These are phyloP conservation scores for Pleuronectes platessa DNA, from an alignment of 2,113 vertebrate genomes.

Conservation along the genomic window DNA sequence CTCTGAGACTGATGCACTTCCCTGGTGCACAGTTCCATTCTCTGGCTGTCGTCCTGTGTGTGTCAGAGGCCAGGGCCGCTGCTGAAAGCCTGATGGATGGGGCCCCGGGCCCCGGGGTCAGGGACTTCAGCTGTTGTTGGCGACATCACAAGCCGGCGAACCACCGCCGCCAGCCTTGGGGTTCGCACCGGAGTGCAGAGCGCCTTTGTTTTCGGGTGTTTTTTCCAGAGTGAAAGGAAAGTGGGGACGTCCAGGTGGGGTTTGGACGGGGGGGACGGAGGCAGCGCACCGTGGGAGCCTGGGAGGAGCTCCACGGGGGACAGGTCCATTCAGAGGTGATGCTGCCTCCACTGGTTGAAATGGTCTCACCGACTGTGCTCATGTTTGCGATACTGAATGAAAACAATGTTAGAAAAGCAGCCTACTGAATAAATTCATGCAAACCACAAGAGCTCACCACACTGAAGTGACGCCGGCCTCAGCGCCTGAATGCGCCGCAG, in stretches of 20 bases:
- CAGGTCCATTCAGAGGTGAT: not conserved
- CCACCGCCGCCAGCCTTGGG: slow-evolving; percentile 29
- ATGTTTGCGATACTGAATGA: not conserved
- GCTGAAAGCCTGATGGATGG: slow-evolving; percentile 77
- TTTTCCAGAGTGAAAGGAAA: slow-evolving; percentile 9
- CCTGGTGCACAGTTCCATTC: slow-evolving; percentile 48
- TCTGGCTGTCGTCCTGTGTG: slow-evolving; percentile 43
- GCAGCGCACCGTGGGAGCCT: not conserved
- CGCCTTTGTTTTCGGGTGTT: not conserved
- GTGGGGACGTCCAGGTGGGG: not conserved
- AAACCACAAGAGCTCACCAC: not conserved
- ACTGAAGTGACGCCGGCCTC: not conserved
- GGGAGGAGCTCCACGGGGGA: not conserved
- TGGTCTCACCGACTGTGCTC: not conserved
- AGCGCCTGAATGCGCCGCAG: slow-evolving; percentile 8
- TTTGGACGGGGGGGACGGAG: no score
- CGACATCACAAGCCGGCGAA: slow-evolving; percentile 40
- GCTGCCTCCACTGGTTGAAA: not conserved
- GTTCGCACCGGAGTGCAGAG: slow-evolving; percentile 17
- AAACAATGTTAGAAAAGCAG: not conserved
- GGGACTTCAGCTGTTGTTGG: slow-evolving; percentile 74
- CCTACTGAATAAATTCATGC: not conserved
- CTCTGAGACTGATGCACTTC: slow-evolving; percentile 47
- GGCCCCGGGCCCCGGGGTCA: slow-evolving; percentile 64
- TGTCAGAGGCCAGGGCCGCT: slow-evolving; percentile 60